Conservation (phyloP, 2,113 vertebrate species). For the Scophthalmus maximus region DNA sequence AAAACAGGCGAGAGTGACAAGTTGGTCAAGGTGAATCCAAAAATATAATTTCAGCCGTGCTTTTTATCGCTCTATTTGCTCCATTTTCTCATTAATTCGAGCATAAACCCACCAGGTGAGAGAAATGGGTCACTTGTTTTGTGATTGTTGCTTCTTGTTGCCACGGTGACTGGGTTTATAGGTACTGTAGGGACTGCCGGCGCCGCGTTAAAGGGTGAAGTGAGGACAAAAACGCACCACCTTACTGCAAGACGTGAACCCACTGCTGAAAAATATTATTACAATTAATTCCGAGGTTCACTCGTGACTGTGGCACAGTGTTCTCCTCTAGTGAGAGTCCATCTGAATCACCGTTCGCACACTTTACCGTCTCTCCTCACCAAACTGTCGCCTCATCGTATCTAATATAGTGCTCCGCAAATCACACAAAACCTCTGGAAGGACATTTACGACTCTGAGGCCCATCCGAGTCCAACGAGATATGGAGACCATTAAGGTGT, state of each 20-base stretch:
- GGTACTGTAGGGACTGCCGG: constrained; percentile 13
- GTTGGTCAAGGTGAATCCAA: constrained; percentile 28
- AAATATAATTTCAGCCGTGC: constrained; percentile 57
- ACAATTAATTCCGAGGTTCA: constrained; percentile 41
- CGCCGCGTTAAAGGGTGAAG: constrained; percentile 42
- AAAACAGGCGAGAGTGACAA: constrained; percentile 46
- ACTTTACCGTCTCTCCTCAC: not conserved
- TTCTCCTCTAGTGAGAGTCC: constrained; percentile 11
- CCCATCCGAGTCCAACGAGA: constrained; percentile 34
- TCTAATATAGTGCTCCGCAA: constrained; percentile 33
- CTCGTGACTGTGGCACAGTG: not conserved
- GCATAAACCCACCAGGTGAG: constrained; percentile 48
- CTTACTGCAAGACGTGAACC: constrained; percentile 35
- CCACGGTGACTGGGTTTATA: constrained; percentile 49
- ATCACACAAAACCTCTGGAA: constrained; percentile 7
- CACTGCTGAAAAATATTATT: constrained; percentile 31
- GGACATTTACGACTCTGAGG: constrained; percentile 38
- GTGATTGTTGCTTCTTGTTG: constrained; percentile 54
- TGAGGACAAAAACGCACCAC: constrained; percentile 52
- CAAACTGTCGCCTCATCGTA: not conserved
- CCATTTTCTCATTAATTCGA: constrained; percentile 50
- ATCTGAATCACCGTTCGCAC: constrained; percentile 20
- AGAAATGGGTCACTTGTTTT: constrained; percentile 29
- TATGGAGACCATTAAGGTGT: constrained; percentile 56
- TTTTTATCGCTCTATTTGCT: constrained; percentile 36